Evolutionary conservation across 2,797 vertebrate genomes (phyloP).

Genomic region (Pempheris klunzingeri): DNA sequence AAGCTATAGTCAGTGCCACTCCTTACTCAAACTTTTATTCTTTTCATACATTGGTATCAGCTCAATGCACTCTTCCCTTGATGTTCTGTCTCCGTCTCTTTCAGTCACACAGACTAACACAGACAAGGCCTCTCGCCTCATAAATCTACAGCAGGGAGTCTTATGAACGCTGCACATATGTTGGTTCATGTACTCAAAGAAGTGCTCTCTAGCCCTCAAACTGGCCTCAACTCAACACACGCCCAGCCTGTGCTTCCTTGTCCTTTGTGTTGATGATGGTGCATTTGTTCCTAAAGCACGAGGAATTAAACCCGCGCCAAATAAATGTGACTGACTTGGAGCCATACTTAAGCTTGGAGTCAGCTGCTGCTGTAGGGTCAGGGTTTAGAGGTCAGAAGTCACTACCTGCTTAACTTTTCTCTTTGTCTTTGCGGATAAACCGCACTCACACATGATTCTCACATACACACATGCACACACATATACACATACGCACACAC

Average conservation of each 20-base stretch:
- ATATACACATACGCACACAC: constrained; percentile 14
- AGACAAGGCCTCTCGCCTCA: constrained; percentile 29
- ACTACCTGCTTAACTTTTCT: constrained; percentile 71
- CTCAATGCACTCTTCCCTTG: neutral
- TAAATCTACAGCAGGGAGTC: constrained; percentile 29
- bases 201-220: constrained; percentile 13
- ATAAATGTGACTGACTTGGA: constrained; percentile 19
- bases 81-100: neutral
- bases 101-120: neutral
- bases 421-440: constrained; percentile 48
- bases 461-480: constrained; percentile 2
- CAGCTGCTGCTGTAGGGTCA: constrained; percentile 60
- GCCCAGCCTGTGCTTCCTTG: neutral
- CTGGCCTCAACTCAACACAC: constrained; percentile 29
- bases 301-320: constrained; percentile 3
- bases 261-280: constrained; percentile 42
- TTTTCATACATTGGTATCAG: constrained; percentile 42
- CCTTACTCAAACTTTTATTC: constrained; percentile 70
- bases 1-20: constrained; percentile 66
- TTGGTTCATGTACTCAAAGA: constrained; percentile 11
- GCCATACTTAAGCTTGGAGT: constrained; percentile 44
- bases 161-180: constrained; percentile 1
- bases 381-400: constrained; percentile 67
- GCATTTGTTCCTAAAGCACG: constrained; percentile 12
- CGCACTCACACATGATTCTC: constrained; percentile 27